These are phyloP conservation scores for Progne subis DNA, from an alignment of 2,113 vertebrate genomes.

Conservation along the genomic window DNA sequence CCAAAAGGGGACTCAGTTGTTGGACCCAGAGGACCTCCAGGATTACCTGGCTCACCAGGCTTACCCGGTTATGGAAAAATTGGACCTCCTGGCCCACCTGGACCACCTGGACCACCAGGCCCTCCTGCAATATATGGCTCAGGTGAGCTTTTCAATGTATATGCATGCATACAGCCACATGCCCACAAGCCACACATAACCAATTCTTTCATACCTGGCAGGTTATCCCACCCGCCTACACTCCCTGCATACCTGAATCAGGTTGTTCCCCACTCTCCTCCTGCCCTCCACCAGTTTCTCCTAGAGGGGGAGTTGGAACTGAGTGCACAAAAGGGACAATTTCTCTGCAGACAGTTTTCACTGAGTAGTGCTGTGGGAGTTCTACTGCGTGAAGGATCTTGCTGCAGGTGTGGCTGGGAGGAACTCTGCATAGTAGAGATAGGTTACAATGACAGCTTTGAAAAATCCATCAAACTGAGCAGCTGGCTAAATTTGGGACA, in stretches of 20 bases:
- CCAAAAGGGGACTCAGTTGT: constrained; percentile 87
- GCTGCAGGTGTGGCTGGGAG: background rate
- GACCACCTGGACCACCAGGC: constrained; percentile 75
- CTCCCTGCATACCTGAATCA: background rate
- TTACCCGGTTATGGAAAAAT: constrained; percentile 85
- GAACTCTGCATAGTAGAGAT: background rate
- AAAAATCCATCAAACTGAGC: background rate
- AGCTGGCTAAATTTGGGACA: background rate
- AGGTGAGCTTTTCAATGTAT: constrained; percentile 64
- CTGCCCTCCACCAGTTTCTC: background rate
- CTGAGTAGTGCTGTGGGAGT: background rate
- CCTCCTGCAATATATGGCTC: constrained; percentile 77
- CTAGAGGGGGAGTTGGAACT: background rate
- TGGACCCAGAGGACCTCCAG: constrained; percentile 85
- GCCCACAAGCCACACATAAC: background rate
- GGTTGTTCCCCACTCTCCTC: background rate
- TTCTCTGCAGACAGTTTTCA: background rate
- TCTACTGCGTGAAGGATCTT: accelerated
- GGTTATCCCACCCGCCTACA: background rate
- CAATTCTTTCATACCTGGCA: background rate
- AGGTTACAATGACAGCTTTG: background rate
- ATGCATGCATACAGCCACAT: accelerated
- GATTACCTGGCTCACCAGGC: constrained; percentile 86
- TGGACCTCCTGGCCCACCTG: constrained; percentile 85
- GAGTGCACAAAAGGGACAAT: background rate